phyloP scores from a whole-genome alignment of 2,797 vertebrate genomes.

The Coracias cyanogaster region DNA sequence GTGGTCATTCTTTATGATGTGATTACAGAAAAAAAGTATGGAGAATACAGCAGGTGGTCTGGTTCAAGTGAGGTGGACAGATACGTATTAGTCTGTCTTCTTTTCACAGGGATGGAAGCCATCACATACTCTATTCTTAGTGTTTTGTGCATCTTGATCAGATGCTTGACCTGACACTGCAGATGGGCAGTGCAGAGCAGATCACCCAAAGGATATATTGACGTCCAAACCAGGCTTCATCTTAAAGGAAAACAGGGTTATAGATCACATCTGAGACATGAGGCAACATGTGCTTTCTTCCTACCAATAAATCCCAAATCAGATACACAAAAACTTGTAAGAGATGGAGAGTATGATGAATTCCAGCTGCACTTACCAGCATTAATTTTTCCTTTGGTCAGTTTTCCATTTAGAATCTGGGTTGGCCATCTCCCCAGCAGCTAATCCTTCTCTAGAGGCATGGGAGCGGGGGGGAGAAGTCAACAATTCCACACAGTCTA shows the following conservation, averaged over 20 bases:
- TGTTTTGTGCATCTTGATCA: background rate
- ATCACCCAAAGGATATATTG: background rate
- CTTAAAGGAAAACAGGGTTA: background rate
- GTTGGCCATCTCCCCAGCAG: slow-evolving; percentile 50
- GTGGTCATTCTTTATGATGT: background rate
- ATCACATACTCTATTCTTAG: background rate
- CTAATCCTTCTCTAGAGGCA: slow-evolving; percentile 24
- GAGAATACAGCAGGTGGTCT: background rate
- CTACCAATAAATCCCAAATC: background rate
- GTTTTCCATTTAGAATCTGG: slow-evolving; percentile 47
- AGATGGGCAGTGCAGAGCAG: background rate
- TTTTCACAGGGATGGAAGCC: background rate
- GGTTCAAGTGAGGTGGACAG: background rate
- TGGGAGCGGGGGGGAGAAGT: too few species aligned
- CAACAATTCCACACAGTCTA: background rate
- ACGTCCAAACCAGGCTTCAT: background rate
- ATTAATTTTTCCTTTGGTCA: background rate
- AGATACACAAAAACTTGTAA: background rate
- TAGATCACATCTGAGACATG: slow-evolving; percentile 17
- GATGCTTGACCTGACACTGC: background rate
- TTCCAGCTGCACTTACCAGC: slow-evolving; percentile 29
- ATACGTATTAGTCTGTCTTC: background rate
- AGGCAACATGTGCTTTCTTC: background rate
- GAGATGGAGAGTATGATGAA: background rate
- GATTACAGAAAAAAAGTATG: background rate